A percentile compares a stretch with the other conserved stretches of the same genome.
Conservation (phyloP, 2,113 vertebrate genomes). For the Acanthochromis polyacanthus region DNA sequence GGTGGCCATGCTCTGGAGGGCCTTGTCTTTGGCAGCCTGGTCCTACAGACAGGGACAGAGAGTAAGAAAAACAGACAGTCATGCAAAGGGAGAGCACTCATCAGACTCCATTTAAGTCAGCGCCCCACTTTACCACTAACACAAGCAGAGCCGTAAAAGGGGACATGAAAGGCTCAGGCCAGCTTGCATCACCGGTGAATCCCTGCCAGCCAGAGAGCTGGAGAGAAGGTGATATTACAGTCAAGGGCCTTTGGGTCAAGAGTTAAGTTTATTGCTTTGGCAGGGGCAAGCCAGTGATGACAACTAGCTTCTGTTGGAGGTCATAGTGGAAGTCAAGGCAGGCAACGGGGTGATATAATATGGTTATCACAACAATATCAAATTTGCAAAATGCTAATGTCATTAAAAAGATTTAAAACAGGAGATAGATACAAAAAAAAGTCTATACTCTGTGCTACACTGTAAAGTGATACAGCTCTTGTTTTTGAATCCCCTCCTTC, state of each 20-base stretch:
- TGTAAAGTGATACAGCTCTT: conserved; percentile 47
- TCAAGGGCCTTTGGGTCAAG: conserved; percentile 76
- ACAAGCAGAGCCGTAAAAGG: conserved; percentile 65
- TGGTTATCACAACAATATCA: conserved; percentile 23
- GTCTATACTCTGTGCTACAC: conserved; percentile 2
- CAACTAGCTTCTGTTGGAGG: conserved; percentile 79
- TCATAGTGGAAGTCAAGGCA: conserved; percentile 64
- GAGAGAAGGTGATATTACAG: conserved; percentile 74
- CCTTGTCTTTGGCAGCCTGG: conserved; percentile 98
- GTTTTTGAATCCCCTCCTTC: conserved; percentile 67
- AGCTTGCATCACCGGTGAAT: conserved; percentile 68
- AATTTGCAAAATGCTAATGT: conserved; percentile 3
- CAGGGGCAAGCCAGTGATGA: conserved; percentile 74
- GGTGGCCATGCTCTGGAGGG: conserved; percentile 95
- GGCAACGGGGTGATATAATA: conserved; percentile 27
- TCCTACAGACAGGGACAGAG: conserved; percentile 83
- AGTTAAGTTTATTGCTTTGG: conserved; percentile 84
- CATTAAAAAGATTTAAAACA: not conserved
- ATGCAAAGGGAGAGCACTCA: conserved; percentile 41
- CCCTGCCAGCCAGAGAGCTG: conserved; percentile 59
- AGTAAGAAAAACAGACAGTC: conserved; percentile 57
- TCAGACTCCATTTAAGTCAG: conserved; percentile 57
- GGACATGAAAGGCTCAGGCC: conserved; percentile 61
- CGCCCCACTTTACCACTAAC: conserved; percentile 34
- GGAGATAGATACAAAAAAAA: not conserved